Base-by-base conservation (phyloP, 2,888 invertebrate genomes). In the Rhingia campestris region DNA sequence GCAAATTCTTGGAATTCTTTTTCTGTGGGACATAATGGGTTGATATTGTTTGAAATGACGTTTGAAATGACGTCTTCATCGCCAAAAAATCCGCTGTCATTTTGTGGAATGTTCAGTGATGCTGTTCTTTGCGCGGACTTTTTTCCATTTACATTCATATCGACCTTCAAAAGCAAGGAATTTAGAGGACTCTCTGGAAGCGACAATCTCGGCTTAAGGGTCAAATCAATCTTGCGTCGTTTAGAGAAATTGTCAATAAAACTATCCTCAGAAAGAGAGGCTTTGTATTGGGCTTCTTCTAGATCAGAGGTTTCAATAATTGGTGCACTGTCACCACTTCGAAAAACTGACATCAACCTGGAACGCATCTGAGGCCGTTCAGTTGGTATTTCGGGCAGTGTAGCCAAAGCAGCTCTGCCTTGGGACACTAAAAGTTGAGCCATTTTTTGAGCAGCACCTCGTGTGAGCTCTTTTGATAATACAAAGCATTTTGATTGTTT, bases 161-260 rank as follows among this genome's bases (percentile, higher is more conserved):
- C 90, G n/a, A 90, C 90, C 75, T 90, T 90, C 75, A 89, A 87
- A 69, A 89, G 87, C 51, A 90, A 86, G 37, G 89, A 88, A 73
- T 87, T 89, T 0, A 90, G 87, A 39, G 88, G 81, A 30, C 88
- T 88, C 37, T 88, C 87, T 22, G 87, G 87, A 63, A 87, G 61
- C 4, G 87, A 86, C 6, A 87, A 63, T 6, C 87, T 63, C 6
- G 88, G 88, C 54, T 88, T 88, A 14, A 88, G 85, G 84, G 86
- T 87, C 45, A 88, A 88, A 7, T 86, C 86, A 14, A 88, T 88
- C 47, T 88, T 84, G 87, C 10, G 89, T 86, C 89, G 88, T 64
- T 89, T 90, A 3, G 90, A 89, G 66, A 90, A 89, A 74, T 89
- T 91, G 45, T 91, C 90, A 30, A 91, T 86, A 43, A 91, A 90